Conservation (phyloP, 2,888 invertebrate genomes). For the Eurytoma californica region DNA sequence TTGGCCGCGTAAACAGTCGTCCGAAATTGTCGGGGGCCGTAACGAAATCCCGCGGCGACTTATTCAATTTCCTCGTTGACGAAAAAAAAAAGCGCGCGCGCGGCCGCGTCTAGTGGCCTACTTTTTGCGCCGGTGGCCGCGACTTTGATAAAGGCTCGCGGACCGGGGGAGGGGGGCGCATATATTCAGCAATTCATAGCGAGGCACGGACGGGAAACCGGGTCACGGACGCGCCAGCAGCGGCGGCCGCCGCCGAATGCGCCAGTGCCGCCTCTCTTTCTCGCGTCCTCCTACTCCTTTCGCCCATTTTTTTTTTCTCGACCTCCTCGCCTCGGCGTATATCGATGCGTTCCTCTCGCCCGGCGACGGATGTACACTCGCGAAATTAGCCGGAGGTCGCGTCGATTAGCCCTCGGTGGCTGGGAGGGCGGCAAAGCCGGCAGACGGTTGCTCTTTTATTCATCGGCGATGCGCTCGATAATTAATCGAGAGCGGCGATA, state of each 20-base stretch:
- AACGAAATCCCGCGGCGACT: slow-evolving; percentile 27
- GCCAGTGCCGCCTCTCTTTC: slow-evolving; percentile 16
- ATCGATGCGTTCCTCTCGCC: too few species aligned
- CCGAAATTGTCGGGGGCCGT: neutral
- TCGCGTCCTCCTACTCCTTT: neutral
- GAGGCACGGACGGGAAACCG: slow-evolving; percentile 41
- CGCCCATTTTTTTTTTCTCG: too few species aligned
- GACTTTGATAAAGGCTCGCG: slow-evolving; percentile 57
- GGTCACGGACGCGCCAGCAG: slow-evolving; percentile 58
- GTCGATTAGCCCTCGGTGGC: too few species aligned
- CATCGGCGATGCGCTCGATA: too few species aligned
- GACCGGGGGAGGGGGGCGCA: too few species aligned
- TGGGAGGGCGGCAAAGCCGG: too few species aligned
- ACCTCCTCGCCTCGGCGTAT: too few species aligned
- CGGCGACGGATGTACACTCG: too few species aligned
- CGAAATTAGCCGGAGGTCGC: too few species aligned
- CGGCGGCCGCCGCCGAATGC: slow-evolving; percentile 31
- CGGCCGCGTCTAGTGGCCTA: slow-evolving; percentile 47
- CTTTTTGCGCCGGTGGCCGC: slow-evolving; percentile 56
- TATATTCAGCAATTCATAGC: slow-evolving; percentile 60
- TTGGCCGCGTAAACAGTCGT: too few species aligned
- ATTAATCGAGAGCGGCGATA: too few species aligned
- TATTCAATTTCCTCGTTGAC: slow-evolving; percentile 39
- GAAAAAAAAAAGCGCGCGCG: neutral
- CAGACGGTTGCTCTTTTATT: too few species aligned